Percentiles rank a stretch among this genome's conserved stretches.
phyloP scores from a whole-genome alignment of 2,888 invertebrate genomes.

The Ptychoptera contaminata region DNA sequence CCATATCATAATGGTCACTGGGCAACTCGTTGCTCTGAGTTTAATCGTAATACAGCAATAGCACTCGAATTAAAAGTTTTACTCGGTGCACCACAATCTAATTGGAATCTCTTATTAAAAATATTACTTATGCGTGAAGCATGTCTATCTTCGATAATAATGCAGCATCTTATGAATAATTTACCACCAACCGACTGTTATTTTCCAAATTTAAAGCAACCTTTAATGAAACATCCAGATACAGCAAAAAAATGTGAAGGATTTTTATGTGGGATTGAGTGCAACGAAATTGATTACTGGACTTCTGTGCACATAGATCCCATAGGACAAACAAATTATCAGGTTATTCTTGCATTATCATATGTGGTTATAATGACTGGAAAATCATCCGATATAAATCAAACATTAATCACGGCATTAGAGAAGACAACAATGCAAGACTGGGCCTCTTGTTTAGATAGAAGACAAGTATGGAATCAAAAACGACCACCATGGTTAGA shows the following conservation, averaged over 20 bases:
- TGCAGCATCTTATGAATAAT: slow-evolving; percentile 35
- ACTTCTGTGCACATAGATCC: slow-evolving; percentile 20
- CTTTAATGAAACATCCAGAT: slow-evolving; percentile 31
- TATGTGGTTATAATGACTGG: slow-evolving; percentile 46
- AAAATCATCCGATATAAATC: slow-evolving; percentile 44
- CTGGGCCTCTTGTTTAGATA: slow-evolving; percentile 61
- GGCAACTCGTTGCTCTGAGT: slow-evolving; percentile 32
- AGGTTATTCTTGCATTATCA: slow-evolving; percentile 45
- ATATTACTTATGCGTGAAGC: slow-evolving; percentile 57
- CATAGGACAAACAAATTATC: slow-evolving; percentile 34
- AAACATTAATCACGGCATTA: slow-evolving; percentile 45
- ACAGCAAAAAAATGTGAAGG: slow-evolving; percentile 38
- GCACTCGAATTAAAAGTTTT: slow-evolving; percentile 55
- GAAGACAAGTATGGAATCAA: slow-evolving; percentile 70
- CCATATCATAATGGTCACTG: slow-evolving; percentile 28
- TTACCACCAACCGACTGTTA: slow-evolving; percentile 32
- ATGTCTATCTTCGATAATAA: slow-evolving; percentile 40
- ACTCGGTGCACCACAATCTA: slow-evolving; percentile 60
- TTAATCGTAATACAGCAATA: slow-evolving; percentile 43
- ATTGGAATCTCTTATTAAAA: slow-evolving; percentile 60
- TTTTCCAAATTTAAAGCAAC: slow-evolving; percentile 23
- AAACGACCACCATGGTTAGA: slow-evolving; percentile 63
- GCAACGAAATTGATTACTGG: slow-evolving; percentile 27
- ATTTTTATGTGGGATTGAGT: slow-evolving; percentile 55
- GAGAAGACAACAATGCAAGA: slow-evolving; percentile 37